phyloP scores from a whole-genome alignment of 2,797 vertebrate genomes.

The Sebastes vulpes region DNA sequence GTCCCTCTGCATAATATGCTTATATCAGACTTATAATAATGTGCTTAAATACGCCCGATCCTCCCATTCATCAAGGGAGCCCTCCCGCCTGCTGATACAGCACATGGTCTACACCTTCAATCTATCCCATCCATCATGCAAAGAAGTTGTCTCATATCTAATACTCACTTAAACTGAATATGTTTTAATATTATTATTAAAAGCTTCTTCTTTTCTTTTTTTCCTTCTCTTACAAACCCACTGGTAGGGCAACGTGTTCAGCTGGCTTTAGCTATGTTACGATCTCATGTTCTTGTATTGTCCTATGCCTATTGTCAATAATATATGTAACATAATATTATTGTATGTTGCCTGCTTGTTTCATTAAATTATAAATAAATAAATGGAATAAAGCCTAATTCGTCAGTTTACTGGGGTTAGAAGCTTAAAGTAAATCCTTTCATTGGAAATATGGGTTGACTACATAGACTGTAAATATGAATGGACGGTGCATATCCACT shows the following conservation, averaged over 20 bases:
- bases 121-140: neutral
- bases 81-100: slow-evolving; percentile 11
- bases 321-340: neutral
- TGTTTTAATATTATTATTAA: neutral
- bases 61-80: slow-evolving; percentile 47
- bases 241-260: neutral
- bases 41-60: slow-evolving; percentile 47
- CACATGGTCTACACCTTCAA: neutral
- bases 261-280: neutral
- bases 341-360: neutral
- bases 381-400: neutral
- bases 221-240: neutral
- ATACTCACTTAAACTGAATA: neutral
- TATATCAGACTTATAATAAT: slow-evolving; percentile 45
- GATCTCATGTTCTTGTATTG: neutral
- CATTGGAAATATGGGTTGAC: too few species aligned
- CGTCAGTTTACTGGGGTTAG: neutral
- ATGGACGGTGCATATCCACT: too few species aligned
- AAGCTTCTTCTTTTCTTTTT: neutral
- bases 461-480: too few species aligned
- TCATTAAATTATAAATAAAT: neutral
- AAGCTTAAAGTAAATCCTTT: neutral
- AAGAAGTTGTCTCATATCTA: neutral
- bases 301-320: neutral
- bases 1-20: slow-evolving; percentile 26